Evolutionary conservation across 1,140 invertebrate genomes (phyloP).

Genomic region (Bilobella aurantiaca): DNA sequence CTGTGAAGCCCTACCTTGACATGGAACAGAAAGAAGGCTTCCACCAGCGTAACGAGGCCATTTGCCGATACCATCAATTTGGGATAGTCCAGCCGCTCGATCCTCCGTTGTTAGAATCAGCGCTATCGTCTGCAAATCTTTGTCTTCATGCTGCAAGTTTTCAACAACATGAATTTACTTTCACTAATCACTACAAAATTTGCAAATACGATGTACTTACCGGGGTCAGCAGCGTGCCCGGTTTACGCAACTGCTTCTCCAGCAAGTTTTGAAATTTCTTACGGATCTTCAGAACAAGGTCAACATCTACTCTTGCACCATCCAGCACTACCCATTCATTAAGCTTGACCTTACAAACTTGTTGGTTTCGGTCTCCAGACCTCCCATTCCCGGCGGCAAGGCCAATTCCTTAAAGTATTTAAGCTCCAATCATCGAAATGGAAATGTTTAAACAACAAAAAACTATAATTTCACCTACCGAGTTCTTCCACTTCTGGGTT

Average conservation of each 20-base stretch:
- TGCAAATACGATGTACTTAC: too few relatives aligned
- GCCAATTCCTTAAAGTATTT: too few relatives aligned
- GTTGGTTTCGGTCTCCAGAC: not conserved
- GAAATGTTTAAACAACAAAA: not conserved
- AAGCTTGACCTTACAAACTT: not conserved
- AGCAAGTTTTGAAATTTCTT: not conserved
- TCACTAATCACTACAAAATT: not conserved
- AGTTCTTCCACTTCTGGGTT: not conserved
- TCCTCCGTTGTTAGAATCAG: constrained; percentile 2
- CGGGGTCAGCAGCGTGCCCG: not conserved
- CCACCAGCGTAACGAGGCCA: constrained; percentile 2
- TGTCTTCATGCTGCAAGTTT: not conserved
- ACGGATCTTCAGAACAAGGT: not conserved
- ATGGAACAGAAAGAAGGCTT: not conserved
- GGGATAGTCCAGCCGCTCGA: not conserved
- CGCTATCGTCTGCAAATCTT: not conserved
- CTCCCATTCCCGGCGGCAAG: too few relatives aligned
- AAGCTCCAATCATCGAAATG: too few relatives aligned
- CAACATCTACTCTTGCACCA: not conserved
- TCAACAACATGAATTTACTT: not conserved
- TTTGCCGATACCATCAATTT: constrained; percentile 6
- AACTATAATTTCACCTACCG: not conserved
- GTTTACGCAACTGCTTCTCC: not conserved
- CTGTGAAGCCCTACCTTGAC: not conserved
- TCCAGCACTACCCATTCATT: not conserved